Percentiles rank a stretch among this genome's conserved stretches.
phyloP scores from a whole-genome alignment of 2,113 vertebrate species.

The Corynorhinus townsendii region DNA sequence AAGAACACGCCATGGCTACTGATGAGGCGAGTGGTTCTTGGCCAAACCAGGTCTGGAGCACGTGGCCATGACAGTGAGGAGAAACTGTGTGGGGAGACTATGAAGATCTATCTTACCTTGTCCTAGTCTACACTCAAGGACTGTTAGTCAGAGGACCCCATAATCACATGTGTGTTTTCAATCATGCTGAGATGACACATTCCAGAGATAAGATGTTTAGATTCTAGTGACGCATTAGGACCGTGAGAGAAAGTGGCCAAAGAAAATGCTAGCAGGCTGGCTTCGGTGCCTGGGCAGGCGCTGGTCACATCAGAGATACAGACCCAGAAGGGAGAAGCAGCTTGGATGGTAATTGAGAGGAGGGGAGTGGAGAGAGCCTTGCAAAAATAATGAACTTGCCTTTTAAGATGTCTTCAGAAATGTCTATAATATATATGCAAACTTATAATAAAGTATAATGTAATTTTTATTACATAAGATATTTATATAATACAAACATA shows the following conservation, averaged over 20 bases:
- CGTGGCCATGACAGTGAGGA: not conserved
- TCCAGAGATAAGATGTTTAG: not conserved
- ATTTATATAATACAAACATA: not conserved
- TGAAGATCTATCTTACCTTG: not conserved
- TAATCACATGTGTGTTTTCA: not conserved
- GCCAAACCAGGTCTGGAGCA: not conserved
- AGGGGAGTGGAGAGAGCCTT: not conserved
- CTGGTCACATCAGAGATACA: not conserved
- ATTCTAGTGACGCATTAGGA: not conserved
- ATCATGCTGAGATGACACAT: not conserved
- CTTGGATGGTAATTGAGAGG: too few species aligned
- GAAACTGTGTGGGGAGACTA: not conserved
- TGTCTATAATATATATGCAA: not conserved
- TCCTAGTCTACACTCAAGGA: not conserved
- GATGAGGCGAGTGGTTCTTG: rapidly evolving
- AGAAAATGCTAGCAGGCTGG: not conserved
- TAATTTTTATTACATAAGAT: not conserved
- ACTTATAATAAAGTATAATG: not conserved
- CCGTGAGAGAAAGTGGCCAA: not conserved
- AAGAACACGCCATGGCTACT: not conserved
- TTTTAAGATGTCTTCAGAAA: not conserved
- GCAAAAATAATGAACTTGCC: not conserved
- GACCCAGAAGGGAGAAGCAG: not conserved
- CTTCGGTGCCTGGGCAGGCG: not conserved
- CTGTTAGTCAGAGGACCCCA: not conserved